Conservation (phyloP, 2,113 vertebrate species). For the Sterna hirundo region DNA sequence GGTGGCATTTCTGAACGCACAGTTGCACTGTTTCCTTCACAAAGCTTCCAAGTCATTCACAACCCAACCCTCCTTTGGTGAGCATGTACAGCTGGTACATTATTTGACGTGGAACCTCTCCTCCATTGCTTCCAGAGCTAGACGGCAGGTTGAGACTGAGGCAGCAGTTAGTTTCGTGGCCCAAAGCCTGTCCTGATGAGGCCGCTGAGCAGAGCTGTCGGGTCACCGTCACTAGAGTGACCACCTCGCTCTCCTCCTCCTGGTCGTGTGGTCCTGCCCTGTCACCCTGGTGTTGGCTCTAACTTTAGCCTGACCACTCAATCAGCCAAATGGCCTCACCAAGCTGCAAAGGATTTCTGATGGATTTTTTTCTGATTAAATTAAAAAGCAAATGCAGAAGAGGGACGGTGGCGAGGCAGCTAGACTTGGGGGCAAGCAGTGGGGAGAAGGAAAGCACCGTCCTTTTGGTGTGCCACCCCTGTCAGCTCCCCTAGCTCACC, state of each 20-base stretch:
- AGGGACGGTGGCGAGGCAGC: not conserved
- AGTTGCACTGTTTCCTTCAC: not conserved
- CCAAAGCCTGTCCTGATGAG: not conserved
- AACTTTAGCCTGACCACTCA: not conserved
- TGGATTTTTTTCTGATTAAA: not conserved
- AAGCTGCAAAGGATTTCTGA: not conserved
- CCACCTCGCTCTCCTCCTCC: not conserved
- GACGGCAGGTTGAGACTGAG: not conserved
- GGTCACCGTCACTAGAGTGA: not conserved
- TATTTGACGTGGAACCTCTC: not conserved
- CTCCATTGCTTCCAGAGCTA: not conserved
- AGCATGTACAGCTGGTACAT: not conserved
- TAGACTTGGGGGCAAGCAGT: not conserved
- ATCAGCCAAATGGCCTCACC: not conserved
- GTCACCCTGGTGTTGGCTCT: not conserved
- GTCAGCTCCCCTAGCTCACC: not conserved
- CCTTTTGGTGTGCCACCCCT: not conserved
- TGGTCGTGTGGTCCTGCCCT: not conserved
- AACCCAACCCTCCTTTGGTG: not conserved
- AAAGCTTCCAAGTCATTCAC: not conserved
- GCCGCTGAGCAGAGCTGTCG: not conserved
- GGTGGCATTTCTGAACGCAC: not conserved
- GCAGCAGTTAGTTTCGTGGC: not conserved
- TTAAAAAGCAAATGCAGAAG: not conserved
- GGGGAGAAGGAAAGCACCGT: not conserved